These are phyloP conservation scores for Cantharis rustica DNA, from an alignment of 2,888 invertebrate genomes.

Conservation along the genomic window DNA sequence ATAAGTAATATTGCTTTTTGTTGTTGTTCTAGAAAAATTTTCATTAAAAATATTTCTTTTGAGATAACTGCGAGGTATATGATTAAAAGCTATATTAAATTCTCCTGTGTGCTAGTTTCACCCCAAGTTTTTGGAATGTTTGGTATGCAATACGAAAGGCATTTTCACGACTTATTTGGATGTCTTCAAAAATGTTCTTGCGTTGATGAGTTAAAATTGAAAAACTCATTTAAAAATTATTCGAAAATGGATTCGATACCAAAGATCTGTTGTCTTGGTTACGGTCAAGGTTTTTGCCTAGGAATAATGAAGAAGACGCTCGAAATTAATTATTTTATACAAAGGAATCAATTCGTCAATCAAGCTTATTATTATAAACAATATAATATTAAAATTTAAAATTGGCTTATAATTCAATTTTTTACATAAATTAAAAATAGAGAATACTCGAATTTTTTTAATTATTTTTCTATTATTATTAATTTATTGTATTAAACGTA, in stretches of 20 bases:
- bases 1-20: no score
- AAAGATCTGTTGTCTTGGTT: conserved; percentile 26
- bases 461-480: no score
- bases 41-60: neutral
- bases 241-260: conserved; percentile 14
- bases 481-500: no score
- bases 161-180: neutral
- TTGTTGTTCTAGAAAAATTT: neutral
- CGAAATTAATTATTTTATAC: conserved; percentile 18
- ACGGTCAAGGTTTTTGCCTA: conserved; percentile 26
- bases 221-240: neutral
- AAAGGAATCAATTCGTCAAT: conserved; percentile 13
- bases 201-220: neutral
- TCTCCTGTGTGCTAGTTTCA: neutral
- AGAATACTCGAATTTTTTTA: neutral
- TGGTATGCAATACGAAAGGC: neutral
- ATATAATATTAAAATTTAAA: neutral
- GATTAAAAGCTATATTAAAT: neutral
- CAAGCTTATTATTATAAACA: neutral
- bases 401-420: neutral
- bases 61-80: neutral
- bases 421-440: neutral
- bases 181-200: neutral
- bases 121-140: neutral
- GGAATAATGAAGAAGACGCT: conserved; percentile 11